phyloP scores from a whole-genome alignment of 2,113 vertebrate genomes.

The Thermophis baileyi region DNA sequence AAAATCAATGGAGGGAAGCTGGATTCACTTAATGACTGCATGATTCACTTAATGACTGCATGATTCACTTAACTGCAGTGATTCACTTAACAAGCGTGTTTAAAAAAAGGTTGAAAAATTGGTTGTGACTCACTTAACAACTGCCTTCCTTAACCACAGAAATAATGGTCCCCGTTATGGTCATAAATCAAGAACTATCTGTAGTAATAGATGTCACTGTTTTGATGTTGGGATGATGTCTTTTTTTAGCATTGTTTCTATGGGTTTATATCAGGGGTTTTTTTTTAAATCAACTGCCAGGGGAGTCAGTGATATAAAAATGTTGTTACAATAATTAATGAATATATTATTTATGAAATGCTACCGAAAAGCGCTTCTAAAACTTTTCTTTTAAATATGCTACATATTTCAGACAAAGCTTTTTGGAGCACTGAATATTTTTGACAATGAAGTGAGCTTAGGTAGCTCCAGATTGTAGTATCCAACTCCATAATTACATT shows the following conservation, averaged over 20 bases:
- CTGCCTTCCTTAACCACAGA: neutral
- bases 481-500: neutral
- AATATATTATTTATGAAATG: neutral
- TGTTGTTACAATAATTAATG: neutral
- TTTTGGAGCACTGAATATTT: neutral
- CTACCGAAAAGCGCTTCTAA: neutral
- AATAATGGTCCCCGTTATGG: neutral
- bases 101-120: neutral
- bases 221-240: neutral
- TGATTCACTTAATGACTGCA: neutral
- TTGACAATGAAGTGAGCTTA: neutral
- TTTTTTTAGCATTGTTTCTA: neutral
- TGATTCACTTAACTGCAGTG: neutral
- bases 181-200: neutral
- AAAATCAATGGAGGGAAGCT: neutral
- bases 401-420: neutral
- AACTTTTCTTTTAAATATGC: neutral
- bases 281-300: neutral
- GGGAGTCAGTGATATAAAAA: neutral
- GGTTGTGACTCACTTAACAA: neutral
- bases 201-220: neutral
- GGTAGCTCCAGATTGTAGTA: neutral
- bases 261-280: neutral
- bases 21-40: neutral
- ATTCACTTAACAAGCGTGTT: neutral